A percentile compares a stretch with the other conserved stretches of the same genome.
Evolutionary conservation across 2,888 invertebrate genomes (phyloP).

Genomic region (Dasysyrphus albostriatus): DNA sequence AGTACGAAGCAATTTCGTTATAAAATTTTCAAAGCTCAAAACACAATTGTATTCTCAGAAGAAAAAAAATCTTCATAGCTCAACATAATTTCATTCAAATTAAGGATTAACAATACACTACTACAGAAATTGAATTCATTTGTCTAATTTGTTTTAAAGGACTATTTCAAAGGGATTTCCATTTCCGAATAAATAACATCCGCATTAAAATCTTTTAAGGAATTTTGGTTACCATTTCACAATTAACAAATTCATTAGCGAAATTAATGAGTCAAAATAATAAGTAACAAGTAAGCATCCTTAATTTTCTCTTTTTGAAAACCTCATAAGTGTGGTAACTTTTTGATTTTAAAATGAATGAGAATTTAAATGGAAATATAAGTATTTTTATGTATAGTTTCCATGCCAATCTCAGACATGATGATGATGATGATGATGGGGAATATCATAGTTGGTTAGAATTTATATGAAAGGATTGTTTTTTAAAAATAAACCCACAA

Average conservation of each 20-base stretch:
- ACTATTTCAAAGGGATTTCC: background rate
- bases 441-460: background rate
- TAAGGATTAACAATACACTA: no score
- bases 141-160: background rate
- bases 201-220: background rate
- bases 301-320: background rate
- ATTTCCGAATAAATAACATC: background rate
- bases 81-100: no score
- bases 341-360: background rate
- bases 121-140: background rate
- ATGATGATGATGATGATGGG: background rate
- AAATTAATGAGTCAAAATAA: conserved; percentile 3
- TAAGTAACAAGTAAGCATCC: background rate
- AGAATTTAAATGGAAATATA: background rate
- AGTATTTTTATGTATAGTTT: background rate
- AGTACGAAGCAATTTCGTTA: no score
- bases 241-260: background rate
- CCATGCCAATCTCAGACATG: conserved; percentile 8
- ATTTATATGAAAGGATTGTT: background rate
- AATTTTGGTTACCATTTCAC: background rate
- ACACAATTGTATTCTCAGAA: no score
- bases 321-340: conserved; percentile 9
- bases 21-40: no score
- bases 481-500: background rate
- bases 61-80: no score